Evolutionary conservation across 2,113 vertebrate genomes (phyloP).

Genomic region (Labrus mixtus): DNA sequence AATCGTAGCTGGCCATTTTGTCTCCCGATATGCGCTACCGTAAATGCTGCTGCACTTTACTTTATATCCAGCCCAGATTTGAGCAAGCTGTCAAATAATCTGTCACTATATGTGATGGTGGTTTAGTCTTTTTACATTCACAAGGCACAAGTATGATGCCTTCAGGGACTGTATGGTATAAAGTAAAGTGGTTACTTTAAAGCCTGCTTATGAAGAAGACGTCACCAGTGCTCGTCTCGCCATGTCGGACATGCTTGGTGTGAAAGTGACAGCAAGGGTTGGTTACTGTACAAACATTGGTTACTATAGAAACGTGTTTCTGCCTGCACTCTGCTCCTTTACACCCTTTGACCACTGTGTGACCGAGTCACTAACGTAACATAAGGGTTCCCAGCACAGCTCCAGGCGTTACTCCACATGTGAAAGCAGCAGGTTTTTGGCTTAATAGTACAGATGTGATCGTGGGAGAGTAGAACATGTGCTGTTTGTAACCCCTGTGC

Average conservation of each 20-base stretch:
- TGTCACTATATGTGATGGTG: constrained; percentile 7
- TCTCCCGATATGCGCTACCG: constrained; percentile 48
- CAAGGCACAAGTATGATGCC: background rate
- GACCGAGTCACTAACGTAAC: constrained; percentile 24
- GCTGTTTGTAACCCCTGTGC: constrained; percentile 32
- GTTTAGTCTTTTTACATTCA: constrained; percentile 4
- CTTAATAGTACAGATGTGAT: no score
- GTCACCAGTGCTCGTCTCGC: constrained; percentile 17
- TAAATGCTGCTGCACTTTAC: constrained; percentile 68
- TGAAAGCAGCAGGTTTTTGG: no score
- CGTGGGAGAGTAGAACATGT: background rate
- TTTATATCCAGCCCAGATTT: constrained; percentile 47
- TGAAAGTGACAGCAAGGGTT: constrained; percentile 49
- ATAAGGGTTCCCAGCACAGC: constrained; percentile 27
- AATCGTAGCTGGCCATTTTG: constrained; percentile 41
- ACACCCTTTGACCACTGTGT: constrained; percentile 21
- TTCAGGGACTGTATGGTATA: constrained; percentile 41
- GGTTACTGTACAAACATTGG: constrained; percentile 61
- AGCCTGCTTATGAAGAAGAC: constrained; percentile 44
- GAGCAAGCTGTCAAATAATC: background rate
- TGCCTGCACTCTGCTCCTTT: constrained; percentile 45
- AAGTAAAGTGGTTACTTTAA: constrained; percentile 66
- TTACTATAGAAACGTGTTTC: constrained; percentile 55
- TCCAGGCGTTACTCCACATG: background rate
- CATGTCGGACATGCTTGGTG: constrained; percentile 57